Base-by-base conservation (phyloP, 2,888 invertebrate species). In the Brachypalpus laphriformis region DNA sequence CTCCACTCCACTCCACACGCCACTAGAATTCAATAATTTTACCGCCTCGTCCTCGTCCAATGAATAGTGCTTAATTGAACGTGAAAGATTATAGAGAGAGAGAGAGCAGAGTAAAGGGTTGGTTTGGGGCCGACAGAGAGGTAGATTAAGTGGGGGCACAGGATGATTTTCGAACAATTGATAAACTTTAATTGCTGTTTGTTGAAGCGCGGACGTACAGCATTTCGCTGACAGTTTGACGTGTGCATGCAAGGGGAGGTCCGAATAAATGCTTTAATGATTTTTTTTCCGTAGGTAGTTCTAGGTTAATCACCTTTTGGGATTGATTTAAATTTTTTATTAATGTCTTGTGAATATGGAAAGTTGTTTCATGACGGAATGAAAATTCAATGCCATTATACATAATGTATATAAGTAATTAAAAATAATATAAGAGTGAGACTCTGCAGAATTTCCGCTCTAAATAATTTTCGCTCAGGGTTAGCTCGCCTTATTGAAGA, bases 111-210 rank as follows among this genome's bases (percentile, higher is more conserved):
- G n/a, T n/a, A n/a, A n/a, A n/a, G n/a, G n/a, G n/a, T n/a, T n/a
- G n/a, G n/a, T n/a, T n/a, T n/a, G 9, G 57, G 25, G 25, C 16
- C 2, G 11, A 14, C 25, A 37, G 8, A 11, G 18, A 8, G 16
- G 49, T 34, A 49, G 72, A 85, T 74, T 78, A 77, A 74, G 83
- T 74, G 72, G 49, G 63, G 49, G 28, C 68, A 68, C 37, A 49
- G 78, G 82, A 65, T 63, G 83, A 56, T 63, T 72, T 74, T 74
- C 81, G 81, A 76, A 81, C 85, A 85, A 85, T 85, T 85, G 85
- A 81, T 81, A 85, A 85, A 85, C 65, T 85, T 85, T 85, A 85
- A 85, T 85, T 85, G 81, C 81, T 85, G 85, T 81, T 85, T 85
- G 80, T 80, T 83, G 80, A 83, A 83, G 75, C 68, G 80, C 80